Evolutionary conservation across 1,140 invertebrate species (phyloP).

Genomic region (Branchinecta lynchi): DNA sequence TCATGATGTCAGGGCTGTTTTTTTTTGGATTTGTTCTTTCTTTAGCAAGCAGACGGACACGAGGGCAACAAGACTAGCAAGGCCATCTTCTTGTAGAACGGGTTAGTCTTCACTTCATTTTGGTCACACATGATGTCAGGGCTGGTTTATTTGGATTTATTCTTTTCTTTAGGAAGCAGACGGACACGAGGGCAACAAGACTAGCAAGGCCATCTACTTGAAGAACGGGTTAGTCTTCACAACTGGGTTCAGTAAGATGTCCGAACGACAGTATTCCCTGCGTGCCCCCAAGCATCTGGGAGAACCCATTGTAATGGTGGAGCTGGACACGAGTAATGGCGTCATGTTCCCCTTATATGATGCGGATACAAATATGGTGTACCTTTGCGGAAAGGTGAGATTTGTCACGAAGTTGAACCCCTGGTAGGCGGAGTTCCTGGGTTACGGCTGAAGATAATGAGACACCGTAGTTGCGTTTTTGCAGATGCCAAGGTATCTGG

Average conservation of each 20-base stretch:
- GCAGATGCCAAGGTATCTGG: too few species aligned
- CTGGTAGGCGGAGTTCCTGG: too few species aligned
- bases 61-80: not conserved
- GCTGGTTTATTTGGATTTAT: constrained; percentile 11
- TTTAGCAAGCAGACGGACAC: not conserved
- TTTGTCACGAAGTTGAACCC: too few species aligned
- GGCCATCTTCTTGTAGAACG: not conserved
- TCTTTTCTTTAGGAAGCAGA: constrained; percentile 53
- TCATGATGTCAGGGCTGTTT: too few species aligned
- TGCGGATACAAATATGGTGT: constrained; percentile 89
- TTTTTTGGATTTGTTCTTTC: too few species aligned
- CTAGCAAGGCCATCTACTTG: constrained; percentile 78
- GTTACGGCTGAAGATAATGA: too few species aligned
- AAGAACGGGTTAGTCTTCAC: constrained; percentile 79
- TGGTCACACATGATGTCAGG: not conserved
- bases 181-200: constrained; percentile 89
- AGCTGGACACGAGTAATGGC: constrained; percentile 91
- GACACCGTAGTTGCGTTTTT: too few species aligned
- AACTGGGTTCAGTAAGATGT: constrained; percentile 92
- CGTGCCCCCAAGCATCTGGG: constrained; percentile 72
- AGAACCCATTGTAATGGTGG: constrained; percentile 85
- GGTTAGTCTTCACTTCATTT: too few species aligned
- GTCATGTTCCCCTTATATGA: constrained; percentile 97
- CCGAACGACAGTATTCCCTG: constrained; percentile 85
- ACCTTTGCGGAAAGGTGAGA: constrained; percentile 80